These are phyloP conservation scores for Lingula anatina DNA, from an alignment of 2,888 invertebrate species.

Conservation along the genomic window DNA sequence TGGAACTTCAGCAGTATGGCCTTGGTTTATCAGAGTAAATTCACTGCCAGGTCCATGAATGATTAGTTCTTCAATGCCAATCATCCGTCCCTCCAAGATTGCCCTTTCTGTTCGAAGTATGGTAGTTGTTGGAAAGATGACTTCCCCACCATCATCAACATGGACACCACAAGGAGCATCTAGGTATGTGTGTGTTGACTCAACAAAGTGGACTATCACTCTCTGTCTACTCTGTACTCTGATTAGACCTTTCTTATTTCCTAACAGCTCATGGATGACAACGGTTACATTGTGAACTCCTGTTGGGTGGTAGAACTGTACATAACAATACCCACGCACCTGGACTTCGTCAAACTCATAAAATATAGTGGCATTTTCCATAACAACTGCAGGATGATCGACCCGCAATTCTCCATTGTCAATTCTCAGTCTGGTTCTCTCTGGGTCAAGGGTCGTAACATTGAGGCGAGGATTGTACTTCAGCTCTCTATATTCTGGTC, in stretches of 20 bases:
- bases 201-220: slow-evolving; percentile 23
- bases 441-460: slow-evolving; percentile 21
- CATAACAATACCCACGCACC: slow-evolving; percentile 27
- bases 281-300: slow-evolving; percentile 18
- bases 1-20: slow-evolving; percentile 14
- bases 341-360: slow-evolving; percentile 32
- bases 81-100: slow-evolving; percentile 22
- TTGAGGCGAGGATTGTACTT: slow-evolving; percentile 31
- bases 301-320: slow-evolving; percentile 28
- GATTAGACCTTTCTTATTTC: slow-evolving; percentile 29
- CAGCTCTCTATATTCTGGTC: slow-evolving; percentile 31
- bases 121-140: slow-evolving; percentile 25
- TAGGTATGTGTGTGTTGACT: slow-evolving; percentile 30
- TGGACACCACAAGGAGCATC: slow-evolving; percentile 33
- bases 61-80: slow-evolving; percentile 24
- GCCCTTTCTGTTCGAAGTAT: slow-evolving; percentile 21
- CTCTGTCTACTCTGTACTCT: slow-evolving; percentile 24
- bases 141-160: slow-evolving; percentile 26
- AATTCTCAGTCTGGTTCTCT: slow-evolving; percentile 25
- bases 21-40: slow-evolving; percentile 16
- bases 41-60: slow-evolving; percentile 25
- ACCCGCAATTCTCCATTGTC: slow-evolving; percentile 21
- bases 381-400: slow-evolving; percentile 26
- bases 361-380: slow-evolving; percentile 21
- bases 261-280: slow-evolving; percentile 26